These are phyloP conservation scores for Agapornis roseicollis DNA, from an alignment of 2,113 vertebrate species.

Conservation along the genomic window DNA sequence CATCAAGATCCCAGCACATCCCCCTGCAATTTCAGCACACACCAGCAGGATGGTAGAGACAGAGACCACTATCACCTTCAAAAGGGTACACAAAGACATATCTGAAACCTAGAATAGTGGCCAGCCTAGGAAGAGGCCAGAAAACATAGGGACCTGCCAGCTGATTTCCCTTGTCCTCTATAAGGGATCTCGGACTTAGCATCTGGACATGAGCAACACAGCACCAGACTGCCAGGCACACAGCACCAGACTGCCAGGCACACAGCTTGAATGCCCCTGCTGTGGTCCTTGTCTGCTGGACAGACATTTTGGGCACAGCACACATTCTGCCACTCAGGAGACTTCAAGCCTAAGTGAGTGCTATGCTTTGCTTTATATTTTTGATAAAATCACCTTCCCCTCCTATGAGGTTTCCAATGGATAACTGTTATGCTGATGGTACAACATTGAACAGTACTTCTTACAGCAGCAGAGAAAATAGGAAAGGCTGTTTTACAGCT, in stretches of 20 bases:
- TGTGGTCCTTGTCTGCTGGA: neutral
- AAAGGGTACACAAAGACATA: neutral
- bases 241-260: neutral
- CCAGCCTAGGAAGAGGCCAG: neutral
- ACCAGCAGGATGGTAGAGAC: too few species aligned
- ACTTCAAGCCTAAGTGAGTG: neutral
- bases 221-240: neutral
- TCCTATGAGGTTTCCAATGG: neutral
- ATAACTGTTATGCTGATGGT: neutral
- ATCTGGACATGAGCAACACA: neutral
- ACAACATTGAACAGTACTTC: neutral
- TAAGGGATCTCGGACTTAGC: neutral
- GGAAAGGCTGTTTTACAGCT: neutral
- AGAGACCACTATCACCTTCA: neutral
- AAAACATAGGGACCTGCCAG: neutral
- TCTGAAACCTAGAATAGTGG: rapidly evolving
- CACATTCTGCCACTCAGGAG: neutral
- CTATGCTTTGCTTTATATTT: neutral
- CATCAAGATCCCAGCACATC: neutral
- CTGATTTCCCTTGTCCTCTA: neutral
- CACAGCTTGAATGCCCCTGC: neutral
- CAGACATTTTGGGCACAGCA: neutral
- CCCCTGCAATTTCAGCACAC: neutral
- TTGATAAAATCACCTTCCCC: neutral
- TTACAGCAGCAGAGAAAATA: neutral